A percentile compares a stretch with the other conserved stretches of the same genome.
Evolutionary conservation across 2,888 invertebrate genomes (phyloP).

Genomic region (Eupithecia vulgata): DNA sequence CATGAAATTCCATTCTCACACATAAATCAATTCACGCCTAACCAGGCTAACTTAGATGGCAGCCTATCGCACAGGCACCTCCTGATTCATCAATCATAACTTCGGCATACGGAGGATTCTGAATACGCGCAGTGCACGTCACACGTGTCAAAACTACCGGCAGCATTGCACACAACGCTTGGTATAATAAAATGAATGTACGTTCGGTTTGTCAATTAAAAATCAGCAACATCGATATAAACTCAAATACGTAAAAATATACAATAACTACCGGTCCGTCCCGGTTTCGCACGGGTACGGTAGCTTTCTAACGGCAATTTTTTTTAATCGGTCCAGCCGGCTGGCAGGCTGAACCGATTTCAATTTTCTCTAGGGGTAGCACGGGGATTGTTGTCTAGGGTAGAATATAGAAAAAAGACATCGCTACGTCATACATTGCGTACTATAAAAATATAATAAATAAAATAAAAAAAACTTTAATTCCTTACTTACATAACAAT

Average conservation of each 20-base stretch:
- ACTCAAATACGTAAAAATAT: neutral
- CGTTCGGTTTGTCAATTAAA: neutral
- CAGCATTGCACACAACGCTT: neutral
- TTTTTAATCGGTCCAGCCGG: no score
- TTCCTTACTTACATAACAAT: no score
- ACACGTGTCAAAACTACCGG: neutral
- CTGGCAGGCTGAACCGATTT: no score
- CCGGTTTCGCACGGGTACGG: no score
- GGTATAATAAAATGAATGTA: neutral
- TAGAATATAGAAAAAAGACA: no score
- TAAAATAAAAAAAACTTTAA: no score
- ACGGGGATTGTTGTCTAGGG: no score
- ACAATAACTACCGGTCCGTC: no score
- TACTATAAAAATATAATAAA: no score
- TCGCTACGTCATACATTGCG: no score
- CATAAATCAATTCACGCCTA: constrained; percentile 11
- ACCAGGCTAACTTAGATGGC: constrained; percentile 6
- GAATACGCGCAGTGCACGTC: neutral
- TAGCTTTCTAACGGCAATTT: no score
- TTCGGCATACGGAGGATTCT: neutral
- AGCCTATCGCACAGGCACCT: constrained; percentile 1
- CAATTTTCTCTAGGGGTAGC: no score
- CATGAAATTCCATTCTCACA: neutral
- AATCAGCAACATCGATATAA: neutral
- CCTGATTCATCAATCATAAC: constrained; percentile 12